phyloP scores from a whole-genome alignment of 2,113 vertebrate genomes.

The Thunnus maccoyii region DNA sequence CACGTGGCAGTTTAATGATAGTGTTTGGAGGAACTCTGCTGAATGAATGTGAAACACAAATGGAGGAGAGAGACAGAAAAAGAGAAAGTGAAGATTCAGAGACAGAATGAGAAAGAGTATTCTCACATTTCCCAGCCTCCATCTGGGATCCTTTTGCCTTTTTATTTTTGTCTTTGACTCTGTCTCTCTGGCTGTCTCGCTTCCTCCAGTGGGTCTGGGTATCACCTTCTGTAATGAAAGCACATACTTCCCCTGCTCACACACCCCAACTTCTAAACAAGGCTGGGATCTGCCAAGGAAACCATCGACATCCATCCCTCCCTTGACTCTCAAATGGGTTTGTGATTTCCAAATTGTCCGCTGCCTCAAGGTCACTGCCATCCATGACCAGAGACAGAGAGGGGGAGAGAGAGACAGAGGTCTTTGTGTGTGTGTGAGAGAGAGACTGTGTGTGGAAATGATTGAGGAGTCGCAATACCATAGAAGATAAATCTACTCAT shows the following conservation, averaged over 20 bases:
- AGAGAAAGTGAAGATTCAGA: slow-evolving; percentile 5
- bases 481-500: slow-evolving; percentile 27
- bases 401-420: not conserved
- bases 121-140: slow-evolving; percentile 36
- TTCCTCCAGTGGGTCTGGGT: slow-evolving; percentile 86
- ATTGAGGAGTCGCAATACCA: slow-evolving; percentile 1
- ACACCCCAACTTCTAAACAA: slow-evolving; percentile 60
- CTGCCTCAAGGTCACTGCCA: slow-evolving; percentile 72
- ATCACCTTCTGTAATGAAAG: slow-evolving; percentile 89
- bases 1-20: not conserved
- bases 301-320: slow-evolving; percentile 63
- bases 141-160: slow-evolving; percentile 25
- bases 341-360: slow-evolving; percentile 67
- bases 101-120: not conserved
- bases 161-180: slow-evolving; percentile 51
- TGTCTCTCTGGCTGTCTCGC: slow-evolving; percentile 39
- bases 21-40: not conserved
- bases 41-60: not conserved
- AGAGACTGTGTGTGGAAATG: slow-evolving; percentile 14
- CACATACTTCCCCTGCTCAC: slow-evolving; percentile 44
- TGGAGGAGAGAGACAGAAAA: not conserved
- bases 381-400: slow-evolving; percentile 17
- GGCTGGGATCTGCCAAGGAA: slow-evolving; percentile 39
- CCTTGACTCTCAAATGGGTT: slow-evolving; percentile 56
- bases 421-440: not conserved